These are phyloP conservation scores for Aleiodes alternator DNA, from an alignment of 2,888 invertebrate genomes.

Conservation along the genomic window DNA sequence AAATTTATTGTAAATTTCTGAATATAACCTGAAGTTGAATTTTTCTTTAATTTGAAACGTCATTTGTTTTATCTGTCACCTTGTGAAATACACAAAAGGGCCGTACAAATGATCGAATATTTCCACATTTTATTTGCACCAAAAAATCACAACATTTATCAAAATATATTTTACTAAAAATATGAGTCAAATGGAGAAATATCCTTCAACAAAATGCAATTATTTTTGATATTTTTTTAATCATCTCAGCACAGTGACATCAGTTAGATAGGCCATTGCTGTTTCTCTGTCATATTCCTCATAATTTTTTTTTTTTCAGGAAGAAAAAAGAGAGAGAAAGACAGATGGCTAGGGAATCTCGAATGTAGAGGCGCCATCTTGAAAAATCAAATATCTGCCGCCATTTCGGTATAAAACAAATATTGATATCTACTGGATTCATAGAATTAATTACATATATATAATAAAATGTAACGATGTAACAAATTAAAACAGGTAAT, in stretches of 20 bases:
- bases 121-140: conserved; percentile 18
- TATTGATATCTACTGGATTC: too few species aligned
- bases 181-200: neutral
- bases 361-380: too few species aligned
- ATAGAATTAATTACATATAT: too few species aligned
- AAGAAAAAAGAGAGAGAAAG: too few species aligned
- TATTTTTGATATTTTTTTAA: neutral
- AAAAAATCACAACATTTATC: conserved; percentile 15
- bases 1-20: conserved; percentile 4
- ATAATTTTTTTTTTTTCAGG: too few species aligned
- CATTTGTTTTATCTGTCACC: conserved; percentile 15
- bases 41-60: conserved; percentile 2
- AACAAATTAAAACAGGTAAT: too few species aligned
- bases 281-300: neutral
- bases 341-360: too few species aligned
- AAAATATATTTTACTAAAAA: neutral
- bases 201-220: neutral
- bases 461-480: too few species aligned
- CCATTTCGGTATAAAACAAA: too few species aligned
- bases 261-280: conserved; percentile 11
- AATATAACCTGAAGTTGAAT: neutral
- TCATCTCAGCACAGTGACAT: neutral
- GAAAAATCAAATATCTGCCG: too few species aligned
- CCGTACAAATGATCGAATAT: conserved; percentile 9
- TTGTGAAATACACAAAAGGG: conserved; percentile 19